phyloP scores from a whole-genome alignment of 2,113 vertebrate species.

The Chloropsis cyanopogon region DNA sequence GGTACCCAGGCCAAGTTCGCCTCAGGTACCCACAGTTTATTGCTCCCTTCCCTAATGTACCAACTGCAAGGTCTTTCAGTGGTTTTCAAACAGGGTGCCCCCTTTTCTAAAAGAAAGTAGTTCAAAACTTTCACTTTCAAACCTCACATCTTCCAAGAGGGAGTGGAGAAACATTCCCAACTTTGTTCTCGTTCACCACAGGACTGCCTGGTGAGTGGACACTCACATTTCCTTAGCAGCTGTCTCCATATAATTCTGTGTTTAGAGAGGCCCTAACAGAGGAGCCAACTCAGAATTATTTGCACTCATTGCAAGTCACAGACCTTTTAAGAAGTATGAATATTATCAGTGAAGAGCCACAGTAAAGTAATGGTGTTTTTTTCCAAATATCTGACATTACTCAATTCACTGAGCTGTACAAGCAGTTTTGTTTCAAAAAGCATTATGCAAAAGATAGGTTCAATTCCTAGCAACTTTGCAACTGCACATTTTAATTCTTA shows the following conservation, averaged over 20 bases:
- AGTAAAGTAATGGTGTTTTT: fast-evolving
- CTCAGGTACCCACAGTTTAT: background rate
- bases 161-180: background rate
- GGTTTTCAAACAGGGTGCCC: background rate
- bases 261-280: background rate
- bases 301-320: background rate
- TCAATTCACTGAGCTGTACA: background rate
- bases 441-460: background rate
- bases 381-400: background rate
- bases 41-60: fast-evolving
- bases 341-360: background rate
- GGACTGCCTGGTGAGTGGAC: background rate
- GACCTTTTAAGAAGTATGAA: background rate
- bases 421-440: background rate
- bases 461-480: background rate
- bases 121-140: background rate
- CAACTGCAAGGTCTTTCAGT: background rate
- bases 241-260: background rate
- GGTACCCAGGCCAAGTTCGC: fast-evolving
- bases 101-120: background rate
- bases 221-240: background rate
- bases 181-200: background rate
- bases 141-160: background rate
- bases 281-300: background rate
- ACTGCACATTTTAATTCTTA: background rate